Evolutionary conservation across 2,113 vertebrate species (phyloP).

Genomic region (Eurystomus gularis): DNA sequence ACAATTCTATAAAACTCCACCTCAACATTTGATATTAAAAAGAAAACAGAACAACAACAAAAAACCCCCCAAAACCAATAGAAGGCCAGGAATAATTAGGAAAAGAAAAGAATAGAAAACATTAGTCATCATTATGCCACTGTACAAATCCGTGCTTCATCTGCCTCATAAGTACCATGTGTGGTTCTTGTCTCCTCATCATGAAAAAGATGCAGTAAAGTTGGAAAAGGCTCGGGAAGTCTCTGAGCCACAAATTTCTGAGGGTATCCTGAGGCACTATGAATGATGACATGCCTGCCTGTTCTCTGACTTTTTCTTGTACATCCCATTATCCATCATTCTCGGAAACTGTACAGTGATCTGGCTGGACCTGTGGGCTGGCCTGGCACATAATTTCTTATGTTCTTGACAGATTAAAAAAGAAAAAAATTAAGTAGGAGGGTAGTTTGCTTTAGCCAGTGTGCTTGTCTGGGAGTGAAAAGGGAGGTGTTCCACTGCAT

Average conservation of each 20-base stretch:
- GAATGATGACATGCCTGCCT: neutral
- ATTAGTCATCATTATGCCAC: neutral
- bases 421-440: neutral
- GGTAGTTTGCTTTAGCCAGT: neutral
- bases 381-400: neutral
- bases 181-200: neutral
- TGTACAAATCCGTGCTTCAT: neutral
- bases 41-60: neutral
- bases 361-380: neutral
- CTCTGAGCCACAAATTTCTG: neutral
- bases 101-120: neutral
- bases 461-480: neutral
- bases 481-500: neutral
- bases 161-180: neutral
- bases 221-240: neutral
- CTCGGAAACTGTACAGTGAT: neutral
- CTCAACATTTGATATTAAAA: neutral
- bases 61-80: neutral
- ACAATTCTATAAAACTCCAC: neutral
- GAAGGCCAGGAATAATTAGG: neutral
- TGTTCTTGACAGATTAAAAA: neutral
- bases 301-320: neutral
- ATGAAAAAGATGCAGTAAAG: neutral
- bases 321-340: slow-evolving; percentile 19
- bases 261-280: neutral